These are phyloP conservation scores for Cremastinae sp. DNA, from an alignment of 2,888 invertebrate genomes.

Conservation along the genomic window DNA sequence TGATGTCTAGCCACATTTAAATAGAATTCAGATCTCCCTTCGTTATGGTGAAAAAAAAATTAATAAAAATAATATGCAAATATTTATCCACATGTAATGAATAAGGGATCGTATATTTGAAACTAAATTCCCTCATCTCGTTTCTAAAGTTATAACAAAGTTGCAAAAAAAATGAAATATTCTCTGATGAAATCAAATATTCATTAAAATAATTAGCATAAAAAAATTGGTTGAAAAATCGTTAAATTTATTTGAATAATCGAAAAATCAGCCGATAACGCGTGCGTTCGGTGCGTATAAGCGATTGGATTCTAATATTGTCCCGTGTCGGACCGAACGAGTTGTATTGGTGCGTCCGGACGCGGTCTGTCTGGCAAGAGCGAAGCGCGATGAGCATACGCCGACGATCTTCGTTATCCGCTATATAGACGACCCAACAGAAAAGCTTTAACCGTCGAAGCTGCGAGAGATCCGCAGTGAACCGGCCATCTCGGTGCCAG, in stretches of 20 bases:
- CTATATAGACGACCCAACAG: constrained; percentile 50
- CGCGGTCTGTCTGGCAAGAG: constrained; percentile 37
- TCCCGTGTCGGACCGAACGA: constrained; percentile 71
- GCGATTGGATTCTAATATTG: constrained; percentile 77
- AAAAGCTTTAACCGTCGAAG: constrained; percentile 46
- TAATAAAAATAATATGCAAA: too few relatives aligned
- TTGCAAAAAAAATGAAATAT: too few relatives aligned
- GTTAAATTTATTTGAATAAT: background rate
- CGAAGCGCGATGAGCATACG: constrained; percentile 55
- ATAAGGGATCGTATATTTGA: too few relatives aligned
- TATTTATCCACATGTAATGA: too few relatives aligned
- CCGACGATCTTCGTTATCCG: constrained; percentile 56
- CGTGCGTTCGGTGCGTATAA: constrained; percentile 7
- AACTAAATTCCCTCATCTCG: too few relatives aligned
- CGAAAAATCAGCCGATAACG: background rate
- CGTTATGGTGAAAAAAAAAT: too few relatives aligned
- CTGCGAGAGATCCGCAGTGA: constrained; percentile 67
- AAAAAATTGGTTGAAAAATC: too few relatives aligned
- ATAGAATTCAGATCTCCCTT: too few relatives aligned
- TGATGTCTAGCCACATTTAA: too few relatives aligned
- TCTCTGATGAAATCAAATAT: too few relatives aligned
- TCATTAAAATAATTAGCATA: too few relatives aligned
- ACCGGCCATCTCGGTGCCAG: constrained; percentile 70
- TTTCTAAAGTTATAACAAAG: too few relatives aligned
- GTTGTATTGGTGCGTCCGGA: constrained; percentile 43